Conservation (phyloP, 2,113 vertebrate species). For the Saccopteryx leptura region DNA sequence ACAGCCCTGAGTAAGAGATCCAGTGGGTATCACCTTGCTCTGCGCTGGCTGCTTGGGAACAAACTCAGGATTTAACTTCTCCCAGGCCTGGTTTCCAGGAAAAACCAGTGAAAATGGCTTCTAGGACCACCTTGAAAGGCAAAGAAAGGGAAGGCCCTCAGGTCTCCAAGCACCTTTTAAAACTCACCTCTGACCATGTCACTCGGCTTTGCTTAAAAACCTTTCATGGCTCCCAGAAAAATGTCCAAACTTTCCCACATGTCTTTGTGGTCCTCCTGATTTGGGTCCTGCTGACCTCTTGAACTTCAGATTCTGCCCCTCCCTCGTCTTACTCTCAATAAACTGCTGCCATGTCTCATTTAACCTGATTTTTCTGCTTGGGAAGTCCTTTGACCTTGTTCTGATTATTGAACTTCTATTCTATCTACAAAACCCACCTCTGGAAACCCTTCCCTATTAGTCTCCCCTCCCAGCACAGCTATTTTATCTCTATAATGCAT, state of each 20-base stretch:
- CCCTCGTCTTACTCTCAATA: not conserved
- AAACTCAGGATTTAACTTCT: not conserved
- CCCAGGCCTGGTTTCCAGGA: not conserved
- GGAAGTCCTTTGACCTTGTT: not conserved
- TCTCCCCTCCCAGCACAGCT: not conserved
- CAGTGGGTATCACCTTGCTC: rapidly evolving
- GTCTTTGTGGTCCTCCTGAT: not conserved
- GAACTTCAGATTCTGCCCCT: not conserved
- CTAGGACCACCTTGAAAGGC: not conserved
- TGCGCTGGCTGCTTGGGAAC: not conserved
- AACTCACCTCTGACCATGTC: too few relatives aligned
- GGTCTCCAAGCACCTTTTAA: not conserved
- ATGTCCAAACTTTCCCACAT: not conserved
- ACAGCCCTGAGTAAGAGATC: rapidly evolving
- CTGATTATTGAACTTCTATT: constrained; percentile 50
- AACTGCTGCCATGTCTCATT: not conserved
- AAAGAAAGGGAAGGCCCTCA: not conserved
- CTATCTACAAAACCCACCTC: constrained; percentile 46
- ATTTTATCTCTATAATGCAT: not conserved
- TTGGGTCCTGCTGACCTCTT: not conserved
- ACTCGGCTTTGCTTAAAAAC: not conserved
- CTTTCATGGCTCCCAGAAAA: not conserved
- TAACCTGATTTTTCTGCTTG: not conserved
- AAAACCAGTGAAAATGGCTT: not conserved
- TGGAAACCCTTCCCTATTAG: not conserved